A percentile compares a stretch with the other conserved stretches of the same genome.
Evolutionary conservation across 2,797 vertebrate genomes (phyloP).

Genomic region (Gallinago solitaria): DNA sequence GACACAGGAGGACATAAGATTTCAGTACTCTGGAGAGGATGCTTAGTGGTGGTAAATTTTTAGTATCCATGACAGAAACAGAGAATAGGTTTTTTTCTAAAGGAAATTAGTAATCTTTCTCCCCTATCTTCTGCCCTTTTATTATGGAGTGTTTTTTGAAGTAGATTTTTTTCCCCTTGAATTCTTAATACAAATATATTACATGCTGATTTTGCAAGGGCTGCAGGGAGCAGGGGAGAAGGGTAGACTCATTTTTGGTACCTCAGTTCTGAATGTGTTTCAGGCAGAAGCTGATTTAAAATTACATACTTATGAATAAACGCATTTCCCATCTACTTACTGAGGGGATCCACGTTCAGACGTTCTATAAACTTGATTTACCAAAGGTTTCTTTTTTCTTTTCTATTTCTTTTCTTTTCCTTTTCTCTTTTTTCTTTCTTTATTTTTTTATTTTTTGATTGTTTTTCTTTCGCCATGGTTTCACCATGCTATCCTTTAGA

Average conservation of each 20-base stretch:
- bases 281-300: background rate
- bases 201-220: background rate
- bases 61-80: background rate
- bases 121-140: background rate
- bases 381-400: accelerated
- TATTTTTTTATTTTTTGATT: too few species aligned
- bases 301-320: background rate
- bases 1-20: background rate
- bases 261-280: background rate
- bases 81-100: background rate
- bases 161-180: background rate
- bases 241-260: background rate
- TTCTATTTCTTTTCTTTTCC: too few species aligned
- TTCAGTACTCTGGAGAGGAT: background rate
- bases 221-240: background rate
- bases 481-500: background rate
- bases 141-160: background rate
- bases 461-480: background rate
- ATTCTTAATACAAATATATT: background rate
- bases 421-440: accelerated
- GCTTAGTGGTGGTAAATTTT: background rate
- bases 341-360: background rate
- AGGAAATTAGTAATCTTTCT: background rate
- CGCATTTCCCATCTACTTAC: background rate
- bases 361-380: background rate